Conservation (phyloP, 2,797 vertebrate genomes). For the Poeciliopsis infans region DNA sequence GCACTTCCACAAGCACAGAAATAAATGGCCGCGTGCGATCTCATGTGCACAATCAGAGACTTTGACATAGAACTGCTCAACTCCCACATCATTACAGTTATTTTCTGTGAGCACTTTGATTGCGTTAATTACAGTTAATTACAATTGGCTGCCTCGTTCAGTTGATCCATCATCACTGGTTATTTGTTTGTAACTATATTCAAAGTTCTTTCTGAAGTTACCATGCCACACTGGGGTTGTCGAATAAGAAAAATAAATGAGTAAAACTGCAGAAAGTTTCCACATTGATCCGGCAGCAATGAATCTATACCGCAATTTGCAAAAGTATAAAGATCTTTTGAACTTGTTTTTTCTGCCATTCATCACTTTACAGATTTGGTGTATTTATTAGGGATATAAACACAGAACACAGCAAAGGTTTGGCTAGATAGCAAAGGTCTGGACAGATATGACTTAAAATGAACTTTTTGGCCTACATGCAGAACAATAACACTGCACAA, state of each 20-base stretch:
- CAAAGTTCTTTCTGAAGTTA: constrained; percentile 63
- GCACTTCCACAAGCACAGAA: constrained; percentile 9
- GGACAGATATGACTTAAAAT: neutral
- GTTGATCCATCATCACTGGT: constrained; percentile 66
- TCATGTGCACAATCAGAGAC: constrained; percentile 48
- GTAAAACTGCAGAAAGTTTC: constrained; percentile 39
- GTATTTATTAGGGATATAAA: neutral
- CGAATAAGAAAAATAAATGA: constrained; percentile 31
- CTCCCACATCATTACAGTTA: constrained; percentile 64
- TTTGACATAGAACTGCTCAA: constrained; percentile 55
- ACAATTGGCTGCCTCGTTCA: constrained; percentile 53
- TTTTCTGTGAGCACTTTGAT: constrained; percentile 73
- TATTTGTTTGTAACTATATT: constrained; percentile 71
- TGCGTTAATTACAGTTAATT: constrained; percentile 75
- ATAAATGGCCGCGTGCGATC: constrained; percentile 26
- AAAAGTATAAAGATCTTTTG: neutral
- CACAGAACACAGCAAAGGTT: neutral
- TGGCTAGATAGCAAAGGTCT: neutral
- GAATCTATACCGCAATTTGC: constrained; percentile 18
- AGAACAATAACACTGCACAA: neutral
- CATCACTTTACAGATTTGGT: neutral
- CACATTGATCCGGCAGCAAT: constrained; percentile 61
- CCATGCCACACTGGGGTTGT: constrained; percentile 43
- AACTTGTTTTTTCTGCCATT: neutral
- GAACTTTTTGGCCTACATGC: neutral